Evolutionary conservation across 2,888 invertebrate genomes (phyloP).

Genomic region (Drosophila meridionalis): DNA sequence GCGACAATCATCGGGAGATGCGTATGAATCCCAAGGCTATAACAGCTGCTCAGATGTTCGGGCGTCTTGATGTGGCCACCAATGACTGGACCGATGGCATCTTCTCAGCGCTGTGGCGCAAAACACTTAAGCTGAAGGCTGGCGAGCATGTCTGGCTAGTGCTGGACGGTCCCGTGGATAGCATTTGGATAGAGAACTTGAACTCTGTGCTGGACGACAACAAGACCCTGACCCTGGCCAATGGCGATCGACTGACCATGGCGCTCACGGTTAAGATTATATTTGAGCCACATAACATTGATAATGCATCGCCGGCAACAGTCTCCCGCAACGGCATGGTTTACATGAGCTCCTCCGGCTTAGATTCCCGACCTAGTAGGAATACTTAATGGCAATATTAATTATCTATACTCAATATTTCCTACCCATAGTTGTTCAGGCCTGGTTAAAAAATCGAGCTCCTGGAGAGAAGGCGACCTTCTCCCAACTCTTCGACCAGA

Average conservation of each 20-base stretch:
- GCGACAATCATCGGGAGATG: conserved; percentile 95
- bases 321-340: conserved; percentile 97
- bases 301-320: conserved; percentile 98
- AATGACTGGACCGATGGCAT: conserved; percentile 99
- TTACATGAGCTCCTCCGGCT: conserved; percentile 98
- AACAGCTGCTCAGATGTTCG: conserved; percentile 99
- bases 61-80: conserved; percentile 97
- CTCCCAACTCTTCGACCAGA: conserved; percentile 90
- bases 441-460: conserved; percentile 91
- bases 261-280: conserved; percentile 97
- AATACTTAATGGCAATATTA: not conserved
- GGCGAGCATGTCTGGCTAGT: conserved; percentile 97
- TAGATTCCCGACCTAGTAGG: conserved; percentile 94
- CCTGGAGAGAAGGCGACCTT: conserved; percentile 88
- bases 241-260: conserved; percentile 97
- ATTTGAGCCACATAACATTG: conserved; percentile 98
- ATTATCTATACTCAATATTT: not conserved
- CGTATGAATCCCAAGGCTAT: conserved; percentile 99
- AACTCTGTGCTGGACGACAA: conserved; percentile 99
- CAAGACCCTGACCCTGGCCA: conserved; percentile 96
- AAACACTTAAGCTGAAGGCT: conserved; percentile 94
- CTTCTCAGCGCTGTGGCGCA: conserved; percentile 98
- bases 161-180: conserved; percentile 97
- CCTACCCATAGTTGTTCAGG: conserved; percentile 88
- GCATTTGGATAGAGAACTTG: conserved; percentile 99